phyloP scores from a whole-genome alignment of 2,113 vertebrate species.

The Hepsetus odoe region DNA sequence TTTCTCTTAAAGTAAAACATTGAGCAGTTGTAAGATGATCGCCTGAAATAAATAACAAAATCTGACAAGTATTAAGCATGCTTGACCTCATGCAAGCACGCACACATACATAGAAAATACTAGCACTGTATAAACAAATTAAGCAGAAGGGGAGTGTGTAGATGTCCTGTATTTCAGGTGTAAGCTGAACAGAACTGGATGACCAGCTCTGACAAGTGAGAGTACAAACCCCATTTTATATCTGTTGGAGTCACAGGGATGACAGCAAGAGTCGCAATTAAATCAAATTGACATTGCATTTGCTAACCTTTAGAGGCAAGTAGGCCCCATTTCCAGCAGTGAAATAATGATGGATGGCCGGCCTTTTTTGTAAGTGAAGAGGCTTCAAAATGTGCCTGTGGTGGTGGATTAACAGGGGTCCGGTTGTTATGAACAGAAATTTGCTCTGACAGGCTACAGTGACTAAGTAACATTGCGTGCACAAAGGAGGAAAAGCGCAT shows the following conservation, averaged over 20 bases:
- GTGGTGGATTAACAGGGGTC: constrained; percentile 69
- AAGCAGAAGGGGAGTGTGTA: constrained; percentile 10
- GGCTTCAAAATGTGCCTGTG: constrained; percentile 63
- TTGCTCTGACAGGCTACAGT: constrained; percentile 71
- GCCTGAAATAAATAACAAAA: background rate
- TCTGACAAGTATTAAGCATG: background rate
- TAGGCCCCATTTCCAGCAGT: constrained; percentile 53
- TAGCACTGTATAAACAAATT: constrained; percentile 23
- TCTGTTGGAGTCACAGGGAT: constrained; percentile 12
- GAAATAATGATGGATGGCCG: constrained; percentile 60
- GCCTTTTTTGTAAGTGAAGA: constrained; percentile 53
- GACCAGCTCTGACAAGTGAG: background rate
- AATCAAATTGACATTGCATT: constrained; percentile 53
- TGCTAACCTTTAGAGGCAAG: constrained; percentile 60
- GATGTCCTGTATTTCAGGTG: constrained; percentile 3
- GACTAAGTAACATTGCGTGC: constrained; percentile 68
- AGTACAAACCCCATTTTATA: constrained; percentile 25
- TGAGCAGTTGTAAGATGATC: too few relatives aligned
- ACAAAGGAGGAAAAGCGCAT: constrained; percentile 61
- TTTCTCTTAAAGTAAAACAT: too few relatives aligned
- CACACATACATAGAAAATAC: background rate
- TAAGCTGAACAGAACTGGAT: background rate
- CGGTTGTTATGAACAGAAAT: constrained; percentile 67
- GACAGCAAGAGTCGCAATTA: constrained; percentile 37
- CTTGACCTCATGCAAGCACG: background rate